phyloP scores from a whole-genome alignment of 2,888 invertebrate genomes.

The Eupeodes luniger region DNA sequence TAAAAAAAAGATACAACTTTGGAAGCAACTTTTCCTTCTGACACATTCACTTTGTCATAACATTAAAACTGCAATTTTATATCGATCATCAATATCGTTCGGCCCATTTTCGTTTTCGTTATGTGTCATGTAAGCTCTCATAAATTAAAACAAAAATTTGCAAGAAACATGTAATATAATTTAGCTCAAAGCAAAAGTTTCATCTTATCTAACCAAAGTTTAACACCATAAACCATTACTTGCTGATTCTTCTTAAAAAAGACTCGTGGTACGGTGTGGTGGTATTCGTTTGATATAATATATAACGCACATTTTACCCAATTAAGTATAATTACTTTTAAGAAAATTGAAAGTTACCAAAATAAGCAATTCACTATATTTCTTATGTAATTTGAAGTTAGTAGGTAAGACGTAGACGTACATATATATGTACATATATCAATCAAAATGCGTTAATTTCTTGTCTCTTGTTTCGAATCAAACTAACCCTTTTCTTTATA shows the following conservation, averaged over 20 bases:
- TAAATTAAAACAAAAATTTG: too few species aligned
- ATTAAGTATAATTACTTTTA: constrained; percentile 39
- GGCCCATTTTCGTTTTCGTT: too few species aligned
- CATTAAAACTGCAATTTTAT: too few species aligned
- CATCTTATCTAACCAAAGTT: constrained; percentile 15
- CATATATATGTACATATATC: too few species aligned
- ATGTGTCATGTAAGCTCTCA: too few species aligned
- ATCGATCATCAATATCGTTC: too few species aligned
- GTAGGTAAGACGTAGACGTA: neutral
- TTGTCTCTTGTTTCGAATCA: neutral
- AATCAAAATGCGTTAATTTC: constrained; percentile 23
- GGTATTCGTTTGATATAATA: constrained; percentile 1
- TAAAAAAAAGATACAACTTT: too few species aligned
- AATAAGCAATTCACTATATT: constrained; percentile 22
- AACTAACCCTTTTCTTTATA: constrained; percentile 32
- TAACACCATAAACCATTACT: neutral
- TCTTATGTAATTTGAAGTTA: constrained; percentile 26
- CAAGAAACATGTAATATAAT: too few species aligned
- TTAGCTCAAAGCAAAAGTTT: neutral
- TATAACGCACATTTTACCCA: constrained; percentile 3
- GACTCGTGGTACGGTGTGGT: neutral
- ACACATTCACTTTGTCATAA: too few species aligned
- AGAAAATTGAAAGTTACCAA: constrained; percentile 40
- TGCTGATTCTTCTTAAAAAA: constrained; percentile 18
- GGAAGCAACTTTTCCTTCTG: too few species aligned